phyloP scores from a whole-genome alignment of 2,113 vertebrate species.

The Stictonetta naevosa region DNA sequence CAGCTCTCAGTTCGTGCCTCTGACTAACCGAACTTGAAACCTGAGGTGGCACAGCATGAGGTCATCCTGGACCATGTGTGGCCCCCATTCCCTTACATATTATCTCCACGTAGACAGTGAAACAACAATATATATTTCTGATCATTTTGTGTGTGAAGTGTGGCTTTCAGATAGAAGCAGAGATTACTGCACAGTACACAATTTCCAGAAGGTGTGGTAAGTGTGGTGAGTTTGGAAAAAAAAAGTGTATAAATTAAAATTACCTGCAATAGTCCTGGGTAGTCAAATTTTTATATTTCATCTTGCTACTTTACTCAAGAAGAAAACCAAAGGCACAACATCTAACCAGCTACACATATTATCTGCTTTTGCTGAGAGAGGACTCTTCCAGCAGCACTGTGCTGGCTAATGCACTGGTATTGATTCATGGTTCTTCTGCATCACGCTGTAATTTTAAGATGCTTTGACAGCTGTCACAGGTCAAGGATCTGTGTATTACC shows the following conservation, averaged over 20 bases:
- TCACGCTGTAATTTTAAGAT: not conserved
- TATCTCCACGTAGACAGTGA: not conserved
- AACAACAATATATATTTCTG: not conserved
- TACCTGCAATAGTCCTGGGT: not conserved
- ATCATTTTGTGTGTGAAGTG: not conserved
- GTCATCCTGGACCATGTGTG: not conserved
- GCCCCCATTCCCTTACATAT: not conserved
- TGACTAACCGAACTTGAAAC: not conserved
- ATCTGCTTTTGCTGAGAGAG: not conserved
- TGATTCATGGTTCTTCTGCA: not conserved
- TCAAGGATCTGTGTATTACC: not conserved
- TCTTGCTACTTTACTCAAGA: not conserved
- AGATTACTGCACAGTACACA: fast-evolving
- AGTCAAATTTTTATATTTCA: not conserved
- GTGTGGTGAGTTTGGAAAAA: not conserved
- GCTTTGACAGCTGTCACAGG: not conserved
- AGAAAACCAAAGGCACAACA: not conserved
- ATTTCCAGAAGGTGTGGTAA: not conserved
- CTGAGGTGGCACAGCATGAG: not conserved
- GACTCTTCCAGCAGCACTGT: not conserved
- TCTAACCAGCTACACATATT: not conserved
- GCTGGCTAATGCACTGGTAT: not conserved
- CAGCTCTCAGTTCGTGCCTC: not conserved
- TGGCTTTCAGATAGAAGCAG: not conserved
- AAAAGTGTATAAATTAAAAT: not conserved